phyloP scores from a whole-genome alignment of 2,797 vertebrate species.

The Euphonia xanthogaster region DNA sequence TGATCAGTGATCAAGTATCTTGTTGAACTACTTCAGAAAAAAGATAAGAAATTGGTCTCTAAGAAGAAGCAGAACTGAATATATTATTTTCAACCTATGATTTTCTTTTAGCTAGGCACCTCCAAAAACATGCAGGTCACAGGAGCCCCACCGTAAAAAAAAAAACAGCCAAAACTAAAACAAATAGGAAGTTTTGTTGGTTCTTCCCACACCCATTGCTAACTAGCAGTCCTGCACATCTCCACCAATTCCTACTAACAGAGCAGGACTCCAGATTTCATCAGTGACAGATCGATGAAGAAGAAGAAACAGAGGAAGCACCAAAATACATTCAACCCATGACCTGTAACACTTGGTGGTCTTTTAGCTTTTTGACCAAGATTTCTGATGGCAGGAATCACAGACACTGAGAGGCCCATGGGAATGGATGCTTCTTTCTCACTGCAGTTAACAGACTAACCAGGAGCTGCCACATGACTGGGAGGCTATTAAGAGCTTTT shows the following conservation, averaged over 20 bases:
- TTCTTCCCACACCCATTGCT: background rate
- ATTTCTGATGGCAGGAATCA: background rate
- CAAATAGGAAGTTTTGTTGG: background rate
- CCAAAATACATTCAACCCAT: background rate
- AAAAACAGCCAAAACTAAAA: too few species aligned
- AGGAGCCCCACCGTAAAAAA: background rate
- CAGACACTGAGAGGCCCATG: background rate
- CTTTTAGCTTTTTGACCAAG: background rate
- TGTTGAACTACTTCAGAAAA: background rate
- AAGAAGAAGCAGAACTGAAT: background rate
- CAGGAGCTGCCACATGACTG: background rate
- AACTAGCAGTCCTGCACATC: background rate
- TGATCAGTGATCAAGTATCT: background rate
- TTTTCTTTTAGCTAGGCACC: background rate
- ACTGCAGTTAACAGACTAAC: background rate
- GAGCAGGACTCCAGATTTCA: background rate
- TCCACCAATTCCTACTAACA: background rate
- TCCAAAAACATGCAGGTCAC: background rate
- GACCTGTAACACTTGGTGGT: background rate
- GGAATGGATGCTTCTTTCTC: background rate
- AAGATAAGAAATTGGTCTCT: background rate
- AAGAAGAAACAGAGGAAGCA: background rate
- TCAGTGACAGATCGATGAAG: background rate
- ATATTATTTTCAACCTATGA: background rate
- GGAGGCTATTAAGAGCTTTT: background rate